Evolutionary conservation across 1,140 invertebrate species (phyloP), one percentile per base, ranked within the genome.

Genomic region (Asobara japonica): DNA sequence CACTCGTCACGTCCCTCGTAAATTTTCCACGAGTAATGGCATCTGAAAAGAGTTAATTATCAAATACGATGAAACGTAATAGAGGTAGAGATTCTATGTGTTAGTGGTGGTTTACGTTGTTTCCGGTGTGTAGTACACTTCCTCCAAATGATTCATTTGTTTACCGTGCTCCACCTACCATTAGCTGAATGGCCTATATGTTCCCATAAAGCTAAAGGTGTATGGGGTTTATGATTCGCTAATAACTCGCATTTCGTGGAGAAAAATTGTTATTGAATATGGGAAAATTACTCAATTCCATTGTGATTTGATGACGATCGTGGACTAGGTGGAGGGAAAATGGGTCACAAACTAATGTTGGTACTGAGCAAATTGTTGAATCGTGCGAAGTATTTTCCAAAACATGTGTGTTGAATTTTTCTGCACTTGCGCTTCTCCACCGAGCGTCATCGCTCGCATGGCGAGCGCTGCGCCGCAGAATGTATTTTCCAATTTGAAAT

Each of bases 11-110:
- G 29, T 33, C 27, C 3, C 60, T 16, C 60, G 60, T 62, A 62
- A 62, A 62, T 62, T 30, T 62, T 2, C 60, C 11, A 22, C 25
- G 29, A 62, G 60, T 62, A 62, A 62, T 62, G 60, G 29, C 60
- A 62, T 62, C 29, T 62, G 60, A 16, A 62, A 62, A 29, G 29
- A 62, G 60, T 62, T 62, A 62, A 62, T 62, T 62, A 62, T 62
- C 60, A 31, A 30, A 62, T 1, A 31, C 60, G 60, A 62, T 62
- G 60, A 31, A 60, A 62, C n/a, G 29, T 27, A 22, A 25, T 56
- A 18, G 51, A 56, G 20, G 25, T 22, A 56, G 22, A 25, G 1
- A 62, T 27, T 62, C 18, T 62, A 13, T 4, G 29, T 62, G 60
- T 62, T n/a, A n/a, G 25, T 62, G n/a, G 27, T 13, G 25, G 10